Percentiles rank a stretch among this genome's conserved stretches.
Evolutionary conservation across 2,888 invertebrate genomes (phyloP).

Genomic region (Morpho deidamia): DNA sequence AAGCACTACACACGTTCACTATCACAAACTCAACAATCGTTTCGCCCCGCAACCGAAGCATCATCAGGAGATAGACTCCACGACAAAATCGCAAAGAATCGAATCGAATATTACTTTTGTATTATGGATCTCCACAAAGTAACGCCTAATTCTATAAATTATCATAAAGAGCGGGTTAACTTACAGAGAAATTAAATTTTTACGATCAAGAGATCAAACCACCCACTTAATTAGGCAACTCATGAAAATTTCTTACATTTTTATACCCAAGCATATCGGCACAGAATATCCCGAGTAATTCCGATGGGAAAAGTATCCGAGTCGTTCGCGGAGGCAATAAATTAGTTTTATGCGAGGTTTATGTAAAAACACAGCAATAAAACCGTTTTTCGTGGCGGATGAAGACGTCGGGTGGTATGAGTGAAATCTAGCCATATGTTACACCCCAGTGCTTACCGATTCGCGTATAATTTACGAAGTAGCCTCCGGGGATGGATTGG

Average conservation of each 20-base stretch:
- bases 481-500: not conserved
- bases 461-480: not conserved
- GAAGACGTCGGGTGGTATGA: constrained; percentile 33
- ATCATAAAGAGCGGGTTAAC: too few species aligned
- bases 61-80: too few species aligned
- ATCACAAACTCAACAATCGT: too few species aligned
- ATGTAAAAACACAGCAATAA: constrained; percentile 62
- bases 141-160: too few species aligned
- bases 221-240: not conserved
- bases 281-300: constrained; percentile 12
- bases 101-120: too few species aligned
- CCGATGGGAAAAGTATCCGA: constrained; percentile 11
- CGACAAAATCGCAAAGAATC: too few species aligned
- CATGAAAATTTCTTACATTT: not conserved
- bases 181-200: not conserved
- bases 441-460: not conserved
- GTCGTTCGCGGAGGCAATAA: constrained; percentile 35
- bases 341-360: constrained; percentile 59
- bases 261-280: not conserved
- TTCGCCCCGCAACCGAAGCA: too few species aligned
- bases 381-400: constrained; percentile 39
- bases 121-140: too few species aligned
- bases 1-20: too few species aligned
- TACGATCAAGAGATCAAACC: not conserved
- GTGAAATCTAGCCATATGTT: constrained; percentile 7